Evolutionary conservation across 2,888 invertebrate genomes (phyloP).

Genomic region (Chloromyia formosa): DNA sequence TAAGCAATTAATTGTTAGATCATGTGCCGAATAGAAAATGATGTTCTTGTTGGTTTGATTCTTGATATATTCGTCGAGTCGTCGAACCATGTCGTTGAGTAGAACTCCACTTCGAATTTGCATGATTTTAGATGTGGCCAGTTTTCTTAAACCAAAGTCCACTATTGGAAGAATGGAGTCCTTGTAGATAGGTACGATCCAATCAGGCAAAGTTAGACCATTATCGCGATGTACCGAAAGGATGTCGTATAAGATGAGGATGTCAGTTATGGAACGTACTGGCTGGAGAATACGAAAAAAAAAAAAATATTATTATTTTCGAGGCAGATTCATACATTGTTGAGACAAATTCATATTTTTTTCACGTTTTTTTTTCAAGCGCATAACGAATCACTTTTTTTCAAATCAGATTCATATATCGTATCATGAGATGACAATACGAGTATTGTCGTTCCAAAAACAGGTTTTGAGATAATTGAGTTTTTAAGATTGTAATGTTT

Average conservation of each 20-base stretch:
- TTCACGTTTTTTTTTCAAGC: no score
- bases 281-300: background rate
- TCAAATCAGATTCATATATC: no score
- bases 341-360: no score
- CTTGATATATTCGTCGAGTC: background rate
- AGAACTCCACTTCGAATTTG: conserved; percentile 75
- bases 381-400: no score
- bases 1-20: conserved; percentile 76
- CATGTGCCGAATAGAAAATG: conserved; percentile 78
- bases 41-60: conserved; percentile 64
- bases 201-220: conserved; percentile 72
- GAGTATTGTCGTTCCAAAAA: no score
- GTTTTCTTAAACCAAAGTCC: background rate
- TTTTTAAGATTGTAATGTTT: no score
- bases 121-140: conserved; percentile 70
- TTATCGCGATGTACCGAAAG: conserved; percentile 70
- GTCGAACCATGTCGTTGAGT: conserved; percentile 70
- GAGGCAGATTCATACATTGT: no score
- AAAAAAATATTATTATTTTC: no score
- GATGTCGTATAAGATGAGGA: conserved; percentile 63
- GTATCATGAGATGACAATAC: no score
- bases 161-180: conserved; percentile 57
- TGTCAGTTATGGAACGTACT: background rate
- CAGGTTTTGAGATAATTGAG: no score
- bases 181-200: conserved; percentile 71